Evolutionary conservation across 2,113 vertebrate genomes (phyloP).

Genomic region (Sprattus sprattus): DNA sequence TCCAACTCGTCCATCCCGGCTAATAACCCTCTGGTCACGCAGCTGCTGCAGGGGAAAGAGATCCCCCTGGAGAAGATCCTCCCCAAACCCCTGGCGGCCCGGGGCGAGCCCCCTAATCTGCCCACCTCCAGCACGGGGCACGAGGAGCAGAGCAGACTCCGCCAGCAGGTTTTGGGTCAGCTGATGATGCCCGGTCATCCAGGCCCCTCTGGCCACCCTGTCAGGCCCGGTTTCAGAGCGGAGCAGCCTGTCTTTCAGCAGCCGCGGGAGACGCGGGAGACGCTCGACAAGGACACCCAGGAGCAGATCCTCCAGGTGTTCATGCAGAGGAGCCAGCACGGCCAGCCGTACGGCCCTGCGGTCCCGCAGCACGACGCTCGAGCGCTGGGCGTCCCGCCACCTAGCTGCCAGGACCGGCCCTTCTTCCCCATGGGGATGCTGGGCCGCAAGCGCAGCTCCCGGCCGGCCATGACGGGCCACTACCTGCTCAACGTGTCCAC

Average conservation of each 20-base stretch:
- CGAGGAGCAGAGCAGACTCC: slow-evolving; percentile 59
- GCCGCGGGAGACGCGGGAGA: slow-evolving; percentile 75
- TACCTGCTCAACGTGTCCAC: slow-evolving; percentile 97
- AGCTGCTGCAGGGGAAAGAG: slow-evolving; percentile 91
- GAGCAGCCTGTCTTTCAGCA: slow-evolving; percentile 53
- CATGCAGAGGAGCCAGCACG: slow-evolving; percentile 76
- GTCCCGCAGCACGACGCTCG: neutral
- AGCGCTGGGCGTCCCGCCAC: slow-evolving; percentile 36
- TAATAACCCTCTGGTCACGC: slow-evolving; percentile 91
- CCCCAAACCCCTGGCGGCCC: slow-evolving; percentile 80
- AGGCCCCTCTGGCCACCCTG: slow-evolving; percentile 8
- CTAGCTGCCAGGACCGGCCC: slow-evolving; percentile 67
- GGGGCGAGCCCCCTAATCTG: slow-evolving; percentile 60
- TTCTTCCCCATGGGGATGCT: slow-evolving; percentile 80
- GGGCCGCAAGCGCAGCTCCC: slow-evolving; percentile 79
- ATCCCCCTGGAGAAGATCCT: slow-evolving; percentile 92
- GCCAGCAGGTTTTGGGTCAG: slow-evolving; percentile 62
- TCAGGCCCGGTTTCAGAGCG: slow-evolving; percentile 59
- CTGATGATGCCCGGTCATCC: slow-evolving; percentile 37
- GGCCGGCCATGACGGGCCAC: slow-evolving; percentile 94
- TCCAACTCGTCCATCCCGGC: slow-evolving; percentile 83
- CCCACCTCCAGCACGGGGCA: neutral
- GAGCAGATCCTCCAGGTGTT: slow-evolving; percentile 86
- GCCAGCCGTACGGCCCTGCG: slow-evolving; percentile 54
- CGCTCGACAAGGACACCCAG: slow-evolving; percentile 77